These are phyloP conservation scores for Atrichornis clamosus DNA, from an alignment of 2,113 vertebrate genomes.

Conservation along the genomic window DNA sequence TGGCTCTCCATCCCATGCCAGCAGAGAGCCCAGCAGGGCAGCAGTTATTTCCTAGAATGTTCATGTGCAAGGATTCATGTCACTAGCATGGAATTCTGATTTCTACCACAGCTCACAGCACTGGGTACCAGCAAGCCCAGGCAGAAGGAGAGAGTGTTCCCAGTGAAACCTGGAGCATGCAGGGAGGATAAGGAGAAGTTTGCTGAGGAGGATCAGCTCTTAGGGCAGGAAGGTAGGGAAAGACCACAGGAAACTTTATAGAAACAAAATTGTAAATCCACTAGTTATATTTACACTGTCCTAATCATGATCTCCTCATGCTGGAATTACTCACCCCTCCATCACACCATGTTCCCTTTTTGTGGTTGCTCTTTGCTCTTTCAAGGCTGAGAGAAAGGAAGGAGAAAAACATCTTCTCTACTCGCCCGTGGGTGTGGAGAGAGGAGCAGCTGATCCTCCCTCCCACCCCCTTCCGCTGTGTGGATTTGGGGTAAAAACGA, in stretches of 20 bases:
- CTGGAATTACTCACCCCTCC: background rate
- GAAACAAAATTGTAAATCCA: background rate
- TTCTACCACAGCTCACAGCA: background rate
- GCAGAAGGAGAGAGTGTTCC: background rate
- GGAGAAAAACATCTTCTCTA: background rate
- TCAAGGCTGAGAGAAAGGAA: background rate
- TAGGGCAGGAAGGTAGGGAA: background rate
- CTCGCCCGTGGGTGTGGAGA: rapidly evolving
- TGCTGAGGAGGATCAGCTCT: background rate
- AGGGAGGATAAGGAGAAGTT: background rate
- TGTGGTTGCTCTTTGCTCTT: background rate
- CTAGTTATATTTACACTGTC: background rate
- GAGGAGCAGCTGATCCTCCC: background rate
- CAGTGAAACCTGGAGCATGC: background rate
- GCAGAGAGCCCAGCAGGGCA: background rate
- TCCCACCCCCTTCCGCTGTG: background rate
- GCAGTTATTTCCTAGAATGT: background rate
- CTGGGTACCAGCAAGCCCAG: rapidly evolving
- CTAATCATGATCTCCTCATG: background rate
- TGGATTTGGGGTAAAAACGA: background rate
- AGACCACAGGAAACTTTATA: background rate
- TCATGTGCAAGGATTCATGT: background rate
- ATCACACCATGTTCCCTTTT: background rate
- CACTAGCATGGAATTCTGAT: background rate
- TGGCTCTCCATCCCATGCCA: background rate